Base-by-base conservation (phyloP, 2,113 vertebrate species). In the Cairina moschata region DNA sequence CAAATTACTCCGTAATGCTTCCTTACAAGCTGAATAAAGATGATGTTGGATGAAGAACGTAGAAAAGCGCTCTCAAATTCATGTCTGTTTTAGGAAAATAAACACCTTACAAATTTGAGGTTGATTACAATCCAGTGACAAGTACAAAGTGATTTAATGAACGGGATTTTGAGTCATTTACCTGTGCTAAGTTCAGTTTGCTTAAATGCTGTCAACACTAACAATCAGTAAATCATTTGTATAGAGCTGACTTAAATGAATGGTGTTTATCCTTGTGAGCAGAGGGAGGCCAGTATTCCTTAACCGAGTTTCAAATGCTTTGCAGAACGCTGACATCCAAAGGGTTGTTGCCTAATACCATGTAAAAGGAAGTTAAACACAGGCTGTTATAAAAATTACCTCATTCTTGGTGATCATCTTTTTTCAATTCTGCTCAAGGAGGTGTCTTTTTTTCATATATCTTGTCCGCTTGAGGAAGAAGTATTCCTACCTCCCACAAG, bases 401-500 rank as follows among this genome's bases (percentile, higher is more conserved):
- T 83, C 7, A 31, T 86, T 88, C 62, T 71, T 78, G 3, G 15
- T 52, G 28, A 50, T 26, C 0, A 0, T 67, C 13, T 5, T 83
- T 78, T 94, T 86, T 48, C 36, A 81, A 0, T 69, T 94, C 78
- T 86, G 31, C 31, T 75, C 15, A 62, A 32, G 14, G 77, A 44
- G 46, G 13, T 54, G 23, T 86, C 2, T 13, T 29, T 93, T 62
- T 18, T 80, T 71, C 40, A 55, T 63, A 55, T 52, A 7, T 63
- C 59, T 28, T 36, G 8, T 42, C 58, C 15, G n/a, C n/a, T 75
- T 87, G 48, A 80, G 28, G 18, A 13, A 68, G 73, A 66, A 48
- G 74, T 78, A 60, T 80, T 85, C 44, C 38, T 87, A 1, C 38
- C 31, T 95, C 48, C 58, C 95, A 46, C 74, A 84, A 91, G 38